Percentiles rank a stretch among this genome's conserved stretches.
Evolutionary conservation across 2,113 vertebrate genomes (phyloP).

Genomic region (Hippocampus guttulatus): DNA sequence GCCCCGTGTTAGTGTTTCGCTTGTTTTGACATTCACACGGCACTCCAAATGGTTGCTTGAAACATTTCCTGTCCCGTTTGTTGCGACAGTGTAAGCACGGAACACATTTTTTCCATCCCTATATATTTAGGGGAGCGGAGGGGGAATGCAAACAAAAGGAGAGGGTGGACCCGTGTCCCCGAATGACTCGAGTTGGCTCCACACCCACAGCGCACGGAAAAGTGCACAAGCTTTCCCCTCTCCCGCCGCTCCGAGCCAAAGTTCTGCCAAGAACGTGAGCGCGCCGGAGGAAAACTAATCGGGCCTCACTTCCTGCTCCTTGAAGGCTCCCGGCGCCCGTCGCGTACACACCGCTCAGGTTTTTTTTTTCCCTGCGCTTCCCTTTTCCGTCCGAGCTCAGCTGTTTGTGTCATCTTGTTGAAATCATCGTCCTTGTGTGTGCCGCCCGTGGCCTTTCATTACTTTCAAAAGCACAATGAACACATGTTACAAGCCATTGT

Average conservation of each 20-base stretch:
- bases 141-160: background rate
- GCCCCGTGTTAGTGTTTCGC: no score
- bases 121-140: no score
- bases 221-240: constrained; percentile 8
- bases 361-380: background rate
- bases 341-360: background rate
- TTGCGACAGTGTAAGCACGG: no score
- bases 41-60: no score
- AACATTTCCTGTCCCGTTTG: no score
- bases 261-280: constrained; percentile 68
- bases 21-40: no score
- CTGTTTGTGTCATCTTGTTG: background rate
- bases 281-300: constrained; percentile 65
- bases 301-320: constrained; percentile 30
- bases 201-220: background rate
- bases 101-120: no score
- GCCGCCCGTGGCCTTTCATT: background rate
- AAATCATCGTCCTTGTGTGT: constrained; percentile 18
- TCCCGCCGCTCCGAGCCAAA: constrained; percentile 43
- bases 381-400: background rate
- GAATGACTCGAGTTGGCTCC: background rate
- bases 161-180: background rate
- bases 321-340: constrained; percentile 16
- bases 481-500: background rate
- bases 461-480: background rate